Evolutionary conservation across 2,113 vertebrate species (phyloP).

Genomic region (Riparia riparia): DNA sequence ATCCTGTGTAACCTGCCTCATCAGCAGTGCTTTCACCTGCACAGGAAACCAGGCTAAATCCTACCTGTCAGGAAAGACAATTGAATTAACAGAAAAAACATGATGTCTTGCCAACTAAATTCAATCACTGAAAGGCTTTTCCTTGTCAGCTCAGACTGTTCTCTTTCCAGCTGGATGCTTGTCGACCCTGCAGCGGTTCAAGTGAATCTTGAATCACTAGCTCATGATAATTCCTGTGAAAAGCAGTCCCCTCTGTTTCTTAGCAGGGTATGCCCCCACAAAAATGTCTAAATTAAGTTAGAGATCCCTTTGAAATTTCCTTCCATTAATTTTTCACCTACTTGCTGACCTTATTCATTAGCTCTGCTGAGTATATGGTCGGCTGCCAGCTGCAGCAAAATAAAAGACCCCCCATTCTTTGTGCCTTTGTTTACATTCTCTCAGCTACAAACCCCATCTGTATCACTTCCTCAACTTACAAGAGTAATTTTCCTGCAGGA

Average conservation of each 20-base stretch:
- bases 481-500: conserved; percentile 7
- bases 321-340: neutral
- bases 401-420: neutral
- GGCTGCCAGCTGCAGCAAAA: neutral
- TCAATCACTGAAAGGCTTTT: neutral
- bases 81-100: conserved; percentile 35
- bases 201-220: neutral
- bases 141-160: neutral
- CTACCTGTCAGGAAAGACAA: neutral
- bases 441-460: neutral
- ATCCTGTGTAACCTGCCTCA: neutral
- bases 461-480: neutral
- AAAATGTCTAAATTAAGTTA: neutral
- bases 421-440: neutral
- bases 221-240: neutral
- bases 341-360: neutral
- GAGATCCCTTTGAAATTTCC: neutral
- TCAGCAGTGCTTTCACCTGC: neutral
- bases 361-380: neutral
- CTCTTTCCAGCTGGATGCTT: conserved; percentile 6
- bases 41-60: neutral
- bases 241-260: neutral
- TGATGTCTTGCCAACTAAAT: conserved; percentile 15
- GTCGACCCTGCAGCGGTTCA: neutral
- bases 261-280: neutral